A percentile compares a stretch with the other conserved stretches of the same genome.
phyloP scores from a whole-genome alignment of 2,888 invertebrate species.

The Nemurella pictetii region DNA sequence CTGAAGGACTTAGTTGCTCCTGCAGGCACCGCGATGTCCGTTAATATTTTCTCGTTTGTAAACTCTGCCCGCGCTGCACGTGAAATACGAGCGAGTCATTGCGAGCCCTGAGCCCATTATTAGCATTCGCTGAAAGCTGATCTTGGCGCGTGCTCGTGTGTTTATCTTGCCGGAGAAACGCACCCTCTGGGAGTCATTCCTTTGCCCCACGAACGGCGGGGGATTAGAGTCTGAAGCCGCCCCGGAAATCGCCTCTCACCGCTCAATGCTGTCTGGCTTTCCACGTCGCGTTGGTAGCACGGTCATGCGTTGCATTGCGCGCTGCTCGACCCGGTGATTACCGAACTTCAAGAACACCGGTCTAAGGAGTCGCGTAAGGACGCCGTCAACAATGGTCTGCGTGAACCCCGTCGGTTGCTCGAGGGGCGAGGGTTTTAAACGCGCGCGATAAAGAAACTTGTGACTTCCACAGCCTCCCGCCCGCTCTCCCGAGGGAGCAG shows the following conservation, averaged over 20 bases:
- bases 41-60: constrained; percentile 1
- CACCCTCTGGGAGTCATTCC: constrained; percentile 18
- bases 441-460: not conserved
- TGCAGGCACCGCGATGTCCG: not conserved
- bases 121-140: constrained; percentile 5
- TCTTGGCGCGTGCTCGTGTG: not conserved
- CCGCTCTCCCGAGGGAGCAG: not conserved
- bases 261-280: not conserved
- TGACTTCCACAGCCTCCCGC: not conserved
- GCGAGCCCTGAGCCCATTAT: not conserved
- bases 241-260: constrained; percentile 3
- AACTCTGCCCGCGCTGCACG: not conserved
- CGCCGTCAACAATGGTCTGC: not conserved
- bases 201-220: not conserved
- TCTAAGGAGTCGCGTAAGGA: not conserved
- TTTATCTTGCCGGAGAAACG: not conserved
- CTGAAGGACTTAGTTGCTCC: not conserved
- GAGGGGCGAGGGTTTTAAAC: not conserved
- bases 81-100: not conserved
- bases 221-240: not conserved
- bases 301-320: too few species aligned
- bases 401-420: not conserved
- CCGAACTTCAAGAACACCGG: not conserved
- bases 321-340: not conserved
- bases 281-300: too few species aligned